Percentiles rank a stretch among this genome's conserved stretches.
These are phyloP conservation scores for Pampus argenteus DNA, from an alignment of 2,797 vertebrate genomes.

Conservation along the genomic window DNA sequence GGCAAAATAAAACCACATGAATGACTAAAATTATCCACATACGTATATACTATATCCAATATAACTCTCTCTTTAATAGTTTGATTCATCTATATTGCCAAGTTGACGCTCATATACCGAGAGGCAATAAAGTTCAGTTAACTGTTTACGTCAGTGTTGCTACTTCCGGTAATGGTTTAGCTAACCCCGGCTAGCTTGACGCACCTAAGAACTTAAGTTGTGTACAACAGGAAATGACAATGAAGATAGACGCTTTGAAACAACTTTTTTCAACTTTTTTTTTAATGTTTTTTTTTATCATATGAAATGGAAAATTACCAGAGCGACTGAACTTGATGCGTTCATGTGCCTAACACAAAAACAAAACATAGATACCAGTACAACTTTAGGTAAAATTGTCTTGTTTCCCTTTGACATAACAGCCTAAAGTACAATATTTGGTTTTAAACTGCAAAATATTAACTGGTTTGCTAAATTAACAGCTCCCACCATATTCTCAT, in stretches of 20 bases:
- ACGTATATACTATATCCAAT: too few species aligned
- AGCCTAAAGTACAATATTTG: not conserved
- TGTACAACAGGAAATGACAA: constrained; percentile 39
- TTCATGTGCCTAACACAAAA: not conserved
- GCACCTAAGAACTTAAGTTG: not conserved
- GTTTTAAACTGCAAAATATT: not conserved
- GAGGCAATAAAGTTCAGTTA: not conserved
- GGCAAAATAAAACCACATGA: constrained; percentile 57
- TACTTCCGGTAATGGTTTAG: constrained; percentile 12
- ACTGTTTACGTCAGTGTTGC: not conserved
- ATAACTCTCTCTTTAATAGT: not conserved
- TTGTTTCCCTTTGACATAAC: not conserved
- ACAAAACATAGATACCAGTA: not conserved
- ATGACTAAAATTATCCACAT: too few species aligned
- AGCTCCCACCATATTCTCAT: not conserved
- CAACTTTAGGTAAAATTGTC: not conserved
- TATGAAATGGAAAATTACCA: constrained; percentile 14
- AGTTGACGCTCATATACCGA: not conserved
- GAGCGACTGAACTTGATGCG: too few species aligned
- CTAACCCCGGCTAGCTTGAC: constrained; percentile 14
- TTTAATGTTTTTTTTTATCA: constrained; percentile 10
- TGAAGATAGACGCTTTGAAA: not conserved
- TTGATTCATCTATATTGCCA: rapidly evolving
- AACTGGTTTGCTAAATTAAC: not conserved
- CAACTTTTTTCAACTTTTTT: too few species aligned